Evolutionary conservation across 2,888 invertebrate genomes (phyloP).

Genomic region (Synergus japonicus): DNA sequence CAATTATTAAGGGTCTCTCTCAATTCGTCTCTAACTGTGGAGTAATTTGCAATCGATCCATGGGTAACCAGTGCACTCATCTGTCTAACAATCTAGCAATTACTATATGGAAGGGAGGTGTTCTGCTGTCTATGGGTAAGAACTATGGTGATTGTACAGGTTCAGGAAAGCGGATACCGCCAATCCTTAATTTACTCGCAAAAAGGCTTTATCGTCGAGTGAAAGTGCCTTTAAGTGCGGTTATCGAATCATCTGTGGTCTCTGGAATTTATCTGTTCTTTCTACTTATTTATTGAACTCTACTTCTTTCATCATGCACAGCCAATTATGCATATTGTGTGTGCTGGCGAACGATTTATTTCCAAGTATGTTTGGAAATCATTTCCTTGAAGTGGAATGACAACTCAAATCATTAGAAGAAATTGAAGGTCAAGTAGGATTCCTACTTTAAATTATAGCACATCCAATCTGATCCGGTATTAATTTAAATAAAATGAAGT

Average conservation of each 20-base stretch:
- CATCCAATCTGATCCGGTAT: no score
- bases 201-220: slow-evolving; percentile 7
- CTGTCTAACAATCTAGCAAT: slow-evolving; percentile 7
- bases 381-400: no score
- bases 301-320: neutral
- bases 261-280: neutral
- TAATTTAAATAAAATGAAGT: no score
- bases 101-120: slow-evolving; percentile 1
- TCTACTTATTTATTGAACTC: neutral
- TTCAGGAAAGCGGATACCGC: neutral
- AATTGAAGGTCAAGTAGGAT: no score
- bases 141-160: neutral
- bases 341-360: neutral
- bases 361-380: neutral
- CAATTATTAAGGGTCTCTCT: neutral
- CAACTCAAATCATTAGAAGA: no score
- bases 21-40: neutral
- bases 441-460: no score
- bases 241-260: slow-evolving; percentile 4
- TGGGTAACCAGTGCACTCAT: neutral
- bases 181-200: slow-evolving; percentile 2
- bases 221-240: slow-evolving; percentile 4
- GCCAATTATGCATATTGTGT: slow-evolving; percentile 1
- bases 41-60: neutral
- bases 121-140: slow-evolving; percentile 1